A percentile compares a stretch with the other conserved stretches of the same genome.
Conservation (phyloP, 2,113 vertebrate species). For the Setophaga kirtlandii region DNA sequence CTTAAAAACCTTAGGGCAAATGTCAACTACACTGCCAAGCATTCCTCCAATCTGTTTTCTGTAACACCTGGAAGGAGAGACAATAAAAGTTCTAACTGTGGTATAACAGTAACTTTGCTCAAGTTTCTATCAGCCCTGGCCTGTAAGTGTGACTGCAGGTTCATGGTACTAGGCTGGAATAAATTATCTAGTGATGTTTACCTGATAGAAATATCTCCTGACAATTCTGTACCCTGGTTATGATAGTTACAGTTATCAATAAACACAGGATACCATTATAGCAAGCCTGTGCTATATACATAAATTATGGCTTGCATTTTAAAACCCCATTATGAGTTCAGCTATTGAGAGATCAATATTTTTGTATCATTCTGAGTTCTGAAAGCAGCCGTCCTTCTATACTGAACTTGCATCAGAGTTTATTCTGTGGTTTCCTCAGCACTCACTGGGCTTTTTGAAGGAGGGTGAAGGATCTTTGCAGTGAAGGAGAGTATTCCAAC, state of each 20-base stretch:
- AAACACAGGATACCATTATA: not conserved
- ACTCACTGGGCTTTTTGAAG: not conserved
- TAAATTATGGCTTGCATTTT: not conserved
- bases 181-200: not conserved
- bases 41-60: not conserved
- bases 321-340: not conserved
- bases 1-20: not conserved
- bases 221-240: not conserved
- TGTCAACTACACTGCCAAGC: not conserved
- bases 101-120: not conserved
- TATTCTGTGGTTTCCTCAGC: not conserved
- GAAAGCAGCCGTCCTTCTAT: not conserved
- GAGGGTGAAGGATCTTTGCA: not conserved
- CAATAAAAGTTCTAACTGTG: not conserved
- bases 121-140: not conserved
- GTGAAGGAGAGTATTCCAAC: not conserved
- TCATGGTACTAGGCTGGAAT: not conserved
- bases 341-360: not conserved
- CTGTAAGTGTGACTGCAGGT: not conserved
- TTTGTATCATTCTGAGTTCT: not conserved
- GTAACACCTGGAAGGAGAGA: not conserved
- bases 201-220: not conserved
- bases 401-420: not conserved
- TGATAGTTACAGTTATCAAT: not conserved
- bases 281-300: not conserved